Base-by-base conservation (phyloP, 2,797 vertebrate genomes). In the Microchirus variegatus region DNA sequence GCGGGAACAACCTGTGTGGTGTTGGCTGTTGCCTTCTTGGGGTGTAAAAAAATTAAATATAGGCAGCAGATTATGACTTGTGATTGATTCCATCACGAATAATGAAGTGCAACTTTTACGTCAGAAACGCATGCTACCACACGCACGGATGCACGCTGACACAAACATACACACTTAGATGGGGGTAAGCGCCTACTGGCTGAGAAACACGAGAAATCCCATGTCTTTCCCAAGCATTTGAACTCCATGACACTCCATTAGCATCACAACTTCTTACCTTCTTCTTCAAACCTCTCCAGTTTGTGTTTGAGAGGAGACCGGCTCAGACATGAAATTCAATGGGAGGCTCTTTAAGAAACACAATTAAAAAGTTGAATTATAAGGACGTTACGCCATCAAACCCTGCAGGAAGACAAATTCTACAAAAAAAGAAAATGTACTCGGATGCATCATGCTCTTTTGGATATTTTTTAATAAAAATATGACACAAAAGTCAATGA, bases 181-280 rank as follows among this genome's bases (percentile, higher is more conserved):
- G 73, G 19, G 43, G 51, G 15, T 14, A 42, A 36, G 11, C 63
- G 48, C 13, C 43, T 0, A 3, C 15, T 37, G 42, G 51, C 15
- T 56, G 18, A 26, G 41, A 44, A 16, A 61, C 36, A 36, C 49
- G 35, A 47, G 61, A 73, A 53, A 44, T 31, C 31, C 18, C 55
- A 5, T 37, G 37, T 43, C 67, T 81, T 18, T 49, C 42, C 36
- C 31, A 64, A 26, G 70, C 15, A 69, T 71, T 61, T 73, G 77
- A 81, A 83, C 82, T 72, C 69, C 6, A 16, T 69, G 70, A 81
- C 67, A 53, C 60, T 3, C 31, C 7, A 31, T 48, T 45, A 73
- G 59, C 17, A 59, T 70, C 78, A 51, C 70, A 60, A 2, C 54
- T 47, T 31, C 40, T 66, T 13, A 35, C n/a, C n/a, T n/a, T n/a